Evolutionary conservation across 2,888 invertebrate species (phyloP).

Genomic region (Strigamia maritima): DNA sequence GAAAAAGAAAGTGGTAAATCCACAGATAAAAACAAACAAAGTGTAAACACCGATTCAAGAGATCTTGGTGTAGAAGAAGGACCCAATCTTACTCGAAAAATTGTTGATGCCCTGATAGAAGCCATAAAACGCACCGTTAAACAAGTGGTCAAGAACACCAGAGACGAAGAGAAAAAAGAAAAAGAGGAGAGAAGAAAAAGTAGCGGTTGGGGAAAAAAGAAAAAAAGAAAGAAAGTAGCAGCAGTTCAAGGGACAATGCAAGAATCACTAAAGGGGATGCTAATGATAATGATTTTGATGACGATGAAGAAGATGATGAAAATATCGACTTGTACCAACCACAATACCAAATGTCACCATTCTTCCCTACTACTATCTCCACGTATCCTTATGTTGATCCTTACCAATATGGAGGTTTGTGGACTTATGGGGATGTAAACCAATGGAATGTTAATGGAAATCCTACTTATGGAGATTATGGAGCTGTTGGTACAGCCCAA

Average conservation of each 20-base stretch:
- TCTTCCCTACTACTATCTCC: constrained; percentile 26
- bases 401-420: constrained; percentile 36
- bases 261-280: constrained; percentile 19
- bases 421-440: constrained; percentile 8
- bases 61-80: constrained; percentile 18
- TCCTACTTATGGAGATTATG: background rate
- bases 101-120: constrained; percentile 34
- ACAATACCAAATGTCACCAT: constrained; percentile 38
- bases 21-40: background rate
- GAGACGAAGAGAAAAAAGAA: constrained; percentile 2
- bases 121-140: constrained; percentile 18
- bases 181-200: background rate
- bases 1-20: background rate
- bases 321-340: constrained; percentile 36
- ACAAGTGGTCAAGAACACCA: constrained; percentile 23
- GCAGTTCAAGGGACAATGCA: constrained; percentile 16
- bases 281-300: constrained; percentile 35
- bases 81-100: constrained; percentile 9
- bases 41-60: background rate
- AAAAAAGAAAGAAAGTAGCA: background rate
- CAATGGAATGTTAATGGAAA: constrained; percentile 24
- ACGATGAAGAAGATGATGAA: constrained; percentile 2
- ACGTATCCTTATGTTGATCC: constrained; percentile 37
- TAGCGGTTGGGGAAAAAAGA: too few relatives aligned
- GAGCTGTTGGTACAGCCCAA: background rate